Conservation (phyloP, 2,797 vertebrate genomes). For the Artibeus jamaicensis region DNA sequence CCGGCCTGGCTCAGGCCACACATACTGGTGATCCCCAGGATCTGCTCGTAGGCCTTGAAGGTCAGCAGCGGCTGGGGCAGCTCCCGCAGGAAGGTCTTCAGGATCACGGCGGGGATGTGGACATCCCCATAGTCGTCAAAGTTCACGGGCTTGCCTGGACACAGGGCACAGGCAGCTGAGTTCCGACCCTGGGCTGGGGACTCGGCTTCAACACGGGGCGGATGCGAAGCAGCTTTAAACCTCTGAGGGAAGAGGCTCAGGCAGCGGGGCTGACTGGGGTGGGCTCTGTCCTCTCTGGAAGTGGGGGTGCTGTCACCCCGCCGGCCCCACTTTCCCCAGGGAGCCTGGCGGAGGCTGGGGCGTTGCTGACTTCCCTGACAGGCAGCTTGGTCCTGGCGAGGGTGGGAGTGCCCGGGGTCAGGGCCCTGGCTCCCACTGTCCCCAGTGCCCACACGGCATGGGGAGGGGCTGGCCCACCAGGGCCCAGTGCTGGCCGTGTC, state of each 20-base stretch:
- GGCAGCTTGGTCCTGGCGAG: accelerated
- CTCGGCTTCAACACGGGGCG: accelerated
- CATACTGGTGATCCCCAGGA: conserved; percentile 88
- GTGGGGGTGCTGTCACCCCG: background rate
- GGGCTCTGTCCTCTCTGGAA: too few relatives aligned
- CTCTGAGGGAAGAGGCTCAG: accelerated
- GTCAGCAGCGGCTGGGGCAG: conserved; percentile 91
- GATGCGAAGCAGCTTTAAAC: accelerated
- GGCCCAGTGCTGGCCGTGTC: accelerated
- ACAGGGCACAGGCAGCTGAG: accelerated
- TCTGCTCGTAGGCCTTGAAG: conserved; percentile 83
- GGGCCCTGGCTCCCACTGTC: background rate
- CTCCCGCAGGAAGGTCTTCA: conserved; percentile 92
- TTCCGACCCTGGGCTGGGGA: accelerated
- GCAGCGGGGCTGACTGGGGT: background rate
- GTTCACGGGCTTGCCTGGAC: conserved; percentile 88
- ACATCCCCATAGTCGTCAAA: conserved; percentile 85
- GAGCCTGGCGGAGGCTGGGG: accelerated
- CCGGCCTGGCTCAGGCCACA: background rate
- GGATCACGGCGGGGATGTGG: conserved; percentile 88
- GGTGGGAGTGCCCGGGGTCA: background rate
- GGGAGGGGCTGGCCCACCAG: background rate
- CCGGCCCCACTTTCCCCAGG: background rate
- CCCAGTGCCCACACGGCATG: background rate
- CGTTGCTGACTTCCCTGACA: accelerated